phyloP scores from a whole-genome alignment of 92 coral and sea anemone genomes.

The Bergia sp. region DNA sequence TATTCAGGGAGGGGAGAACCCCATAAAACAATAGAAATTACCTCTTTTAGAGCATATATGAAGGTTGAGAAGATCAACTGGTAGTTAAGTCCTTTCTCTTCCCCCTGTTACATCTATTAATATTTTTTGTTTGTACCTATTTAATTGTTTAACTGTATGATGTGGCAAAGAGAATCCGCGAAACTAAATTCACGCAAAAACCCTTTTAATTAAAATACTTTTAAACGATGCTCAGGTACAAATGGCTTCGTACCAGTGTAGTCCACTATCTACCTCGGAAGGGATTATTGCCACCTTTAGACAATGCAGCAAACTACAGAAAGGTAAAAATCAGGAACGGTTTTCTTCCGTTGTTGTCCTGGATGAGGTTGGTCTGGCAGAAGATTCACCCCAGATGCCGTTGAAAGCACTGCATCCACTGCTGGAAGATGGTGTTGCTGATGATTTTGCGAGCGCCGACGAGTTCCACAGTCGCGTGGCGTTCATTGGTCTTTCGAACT shows the following conservation, averaged over 20 bases:
- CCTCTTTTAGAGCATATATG: too few relatives aligned
- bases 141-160: too few relatives aligned
- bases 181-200: too few relatives aligned
- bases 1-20: too few relatives aligned
- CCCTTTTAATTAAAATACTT: too few relatives aligned
- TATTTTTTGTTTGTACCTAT: too few relatives aligned
- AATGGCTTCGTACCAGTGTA: slow-evolving; percentile 70
- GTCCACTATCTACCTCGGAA: slow-evolving; percentile 73
- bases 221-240: slow-evolving; percentile 51
- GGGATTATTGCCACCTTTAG: slow-evolving; percentile 71
- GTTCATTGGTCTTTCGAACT: slow-evolving; percentile 85
- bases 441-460: slow-evolving; percentile 56
- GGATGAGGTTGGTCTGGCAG: slow-evolving; percentile 79
- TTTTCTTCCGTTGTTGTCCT: slow-evolving; percentile 77
- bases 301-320: slow-evolving; percentile 70
- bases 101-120: too few relatives aligned
- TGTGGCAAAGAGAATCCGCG: too few relatives aligned
- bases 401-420: slow-evolving; percentile 81
- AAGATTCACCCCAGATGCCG: slow-evolving; percentile 81
- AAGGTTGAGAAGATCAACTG: too few relatives aligned
- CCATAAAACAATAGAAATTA: too few relatives aligned
- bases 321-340: slow-evolving; percentile 66
- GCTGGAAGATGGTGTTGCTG: slow-evolving; percentile 80
- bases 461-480: slow-evolving; percentile 57
- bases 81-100: too few relatives aligned